A percentile compares a stretch with the other conserved stretches of the same genome.
phyloP scores from a whole-genome alignment of 2,888 invertebrate species.

The Cryptus viduatorius region DNA sequence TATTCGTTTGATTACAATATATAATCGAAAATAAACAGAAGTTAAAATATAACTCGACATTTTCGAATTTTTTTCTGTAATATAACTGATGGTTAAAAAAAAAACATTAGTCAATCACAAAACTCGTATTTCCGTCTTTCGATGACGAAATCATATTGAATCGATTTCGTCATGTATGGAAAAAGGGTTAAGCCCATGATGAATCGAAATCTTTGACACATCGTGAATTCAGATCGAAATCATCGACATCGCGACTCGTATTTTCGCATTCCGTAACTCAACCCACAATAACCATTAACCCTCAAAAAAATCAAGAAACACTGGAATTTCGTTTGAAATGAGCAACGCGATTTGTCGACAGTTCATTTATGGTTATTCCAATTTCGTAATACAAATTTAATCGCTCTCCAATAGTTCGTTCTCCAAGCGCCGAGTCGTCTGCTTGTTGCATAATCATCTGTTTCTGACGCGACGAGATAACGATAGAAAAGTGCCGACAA shows the following conservation, averaged over 20 bases:
- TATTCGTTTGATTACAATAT: no score
- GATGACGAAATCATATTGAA: no score
- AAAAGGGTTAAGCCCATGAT: background rate
- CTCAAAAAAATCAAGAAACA: background rate
- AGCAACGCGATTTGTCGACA: background rate
- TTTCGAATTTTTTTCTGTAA: no score
- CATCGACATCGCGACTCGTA: background rate
- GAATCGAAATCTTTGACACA: background rate
- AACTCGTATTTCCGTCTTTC: no score
- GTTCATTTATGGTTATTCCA: background rate
- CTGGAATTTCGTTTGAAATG: background rate
- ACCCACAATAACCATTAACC: no score
- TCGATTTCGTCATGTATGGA: no score
- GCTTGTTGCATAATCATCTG: constrained; percentile 43
- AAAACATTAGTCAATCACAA: no score
- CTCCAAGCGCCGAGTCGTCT: background rate
- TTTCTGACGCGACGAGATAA: background rate
- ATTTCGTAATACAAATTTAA: background rate
- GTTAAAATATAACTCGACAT: no score
- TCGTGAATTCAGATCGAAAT: background rate
- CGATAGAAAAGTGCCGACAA: background rate
- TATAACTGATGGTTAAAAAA: no score
- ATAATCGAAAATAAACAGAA: no score
- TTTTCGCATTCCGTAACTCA: background rate
- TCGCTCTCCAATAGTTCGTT: background rate